Conservation (phyloP, 2,888 invertebrate species). For the Mythimna ferrago region DNA sequence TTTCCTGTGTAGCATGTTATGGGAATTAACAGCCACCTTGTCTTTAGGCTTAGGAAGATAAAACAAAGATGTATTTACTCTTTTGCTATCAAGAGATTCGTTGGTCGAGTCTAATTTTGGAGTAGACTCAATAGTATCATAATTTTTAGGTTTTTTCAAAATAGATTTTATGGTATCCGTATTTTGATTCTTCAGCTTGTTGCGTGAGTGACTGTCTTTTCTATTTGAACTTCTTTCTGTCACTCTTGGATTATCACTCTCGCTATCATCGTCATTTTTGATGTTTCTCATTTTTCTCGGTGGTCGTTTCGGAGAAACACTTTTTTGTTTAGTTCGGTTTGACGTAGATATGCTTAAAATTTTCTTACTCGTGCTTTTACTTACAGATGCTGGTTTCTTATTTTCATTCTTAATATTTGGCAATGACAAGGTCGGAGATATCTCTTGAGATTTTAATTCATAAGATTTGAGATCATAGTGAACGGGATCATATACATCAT, state of each 20-base stretch:
- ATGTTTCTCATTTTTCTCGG: slow-evolving; percentile 90
- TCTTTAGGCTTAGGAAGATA: slow-evolving; percentile 91
- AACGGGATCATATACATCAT: slow-evolving; percentile 87
- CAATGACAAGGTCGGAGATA: slow-evolving; percentile 78
- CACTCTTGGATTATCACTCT: slow-evolving; percentile 86
- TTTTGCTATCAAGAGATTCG: slow-evolving; percentile 79
- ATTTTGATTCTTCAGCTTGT: slow-evolving; percentile 80
- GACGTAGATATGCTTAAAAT: slow-evolving; percentile 74
- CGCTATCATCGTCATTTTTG: slow-evolving; percentile 87
- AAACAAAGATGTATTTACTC: slow-evolving; percentile 89
- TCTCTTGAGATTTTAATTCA: slow-evolving; percentile 80
- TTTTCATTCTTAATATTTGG: slow-evolving; percentile 87
- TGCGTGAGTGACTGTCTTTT: slow-evolving; percentile 75
- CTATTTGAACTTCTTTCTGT: slow-evolving; percentile 77
- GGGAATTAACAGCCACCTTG: slow-evolving; percentile 75
- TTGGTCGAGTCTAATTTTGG: slow-evolving; percentile 77
- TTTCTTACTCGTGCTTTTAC: slow-evolving; percentile 83
- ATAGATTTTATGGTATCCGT: slow-evolving; percentile 91
- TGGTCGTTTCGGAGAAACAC: slow-evolving; percentile 92
- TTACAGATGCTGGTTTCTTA: slow-evolving; percentile 79
- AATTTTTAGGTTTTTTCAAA: slow-evolving; percentile 90
- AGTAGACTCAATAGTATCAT: slow-evolving; percentile 74
- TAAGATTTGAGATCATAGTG: slow-evolving; percentile 88
- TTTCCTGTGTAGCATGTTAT: slow-evolving; percentile 90
- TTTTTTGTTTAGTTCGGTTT: slow-evolving; percentile 85